Evolutionary conservation across 2,888 invertebrate species (phyloP).

Genomic region (Abrostola triplasia): DNA sequence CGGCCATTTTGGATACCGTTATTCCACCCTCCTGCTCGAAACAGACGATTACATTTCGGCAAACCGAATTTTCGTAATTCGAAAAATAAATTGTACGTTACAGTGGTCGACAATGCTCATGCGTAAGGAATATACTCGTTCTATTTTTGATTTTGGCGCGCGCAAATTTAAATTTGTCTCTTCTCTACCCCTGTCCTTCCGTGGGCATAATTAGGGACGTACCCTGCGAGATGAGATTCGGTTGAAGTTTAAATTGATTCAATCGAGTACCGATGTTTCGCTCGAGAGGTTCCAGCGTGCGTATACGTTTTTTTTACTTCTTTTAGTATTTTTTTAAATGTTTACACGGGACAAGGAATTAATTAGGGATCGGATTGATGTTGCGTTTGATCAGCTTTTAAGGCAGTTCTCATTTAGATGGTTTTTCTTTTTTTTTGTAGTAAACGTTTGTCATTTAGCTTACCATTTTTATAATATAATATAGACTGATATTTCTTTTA

Average conservation of each 20-base stretch:
- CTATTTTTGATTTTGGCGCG: slow-evolving; percentile 50
- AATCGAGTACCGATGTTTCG: slow-evolving; percentile 84
- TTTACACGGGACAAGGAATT: slow-evolving; percentile 74
- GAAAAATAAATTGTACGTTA: slow-evolving; percentile 39
- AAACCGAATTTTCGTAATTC: slow-evolving; percentile 56
- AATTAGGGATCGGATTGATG: slow-evolving; percentile 71
- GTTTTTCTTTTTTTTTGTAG: slow-evolving; percentile 32
- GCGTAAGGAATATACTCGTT: slow-evolving; percentile 53
- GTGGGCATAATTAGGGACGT: slow-evolving; percentile 86
- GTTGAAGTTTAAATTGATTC: slow-evolving; percentile 85
- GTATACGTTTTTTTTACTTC: slow-evolving; percentile 54
- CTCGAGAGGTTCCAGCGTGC: slow-evolving; percentile 68
- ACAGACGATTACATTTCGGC: slow-evolving; percentile 84
- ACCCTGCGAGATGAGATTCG: slow-evolving; percentile 84
- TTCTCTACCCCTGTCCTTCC: slow-evolving; percentile 80
- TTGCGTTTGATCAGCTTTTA: slow-evolving; percentile 57
- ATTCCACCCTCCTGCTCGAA: slow-evolving; percentile 79
- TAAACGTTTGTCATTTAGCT: not conserved
- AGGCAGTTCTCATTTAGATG: slow-evolving; percentile 29
- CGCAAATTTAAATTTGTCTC: slow-evolving; percentile 70
- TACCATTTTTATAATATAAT: not conserved
- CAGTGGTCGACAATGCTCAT: slow-evolving; percentile 39
- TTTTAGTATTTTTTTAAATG: slow-evolving; percentile 43
- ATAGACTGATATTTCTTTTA: not conserved
- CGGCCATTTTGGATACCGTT: slow-evolving; percentile 85